A percentile compares a stretch with the other conserved stretches of the same genome.
Evolutionary conservation across 2,888 invertebrate species (phyloP).

Genomic region (Kuschelorhynchus macadamiae): DNA sequence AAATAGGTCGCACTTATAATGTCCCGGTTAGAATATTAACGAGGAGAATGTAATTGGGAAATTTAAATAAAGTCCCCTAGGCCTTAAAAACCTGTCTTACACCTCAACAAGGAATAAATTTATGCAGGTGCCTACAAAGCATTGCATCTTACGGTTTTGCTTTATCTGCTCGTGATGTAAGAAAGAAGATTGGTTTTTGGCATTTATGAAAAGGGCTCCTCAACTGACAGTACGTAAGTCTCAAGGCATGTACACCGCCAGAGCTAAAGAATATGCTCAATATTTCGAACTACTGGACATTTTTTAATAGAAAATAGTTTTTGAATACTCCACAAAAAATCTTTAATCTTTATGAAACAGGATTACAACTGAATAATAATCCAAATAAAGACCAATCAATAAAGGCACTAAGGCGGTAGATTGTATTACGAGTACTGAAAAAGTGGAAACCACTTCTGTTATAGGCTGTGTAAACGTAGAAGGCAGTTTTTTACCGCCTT

Average conservation of each 20-base stretch:
- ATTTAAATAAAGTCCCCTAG: too few relatives aligned
- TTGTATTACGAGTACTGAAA: not conserved
- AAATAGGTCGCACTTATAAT: too few relatives aligned
- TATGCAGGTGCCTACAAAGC: too few relatives aligned
- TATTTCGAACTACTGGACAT: slow-evolving; percentile 35
- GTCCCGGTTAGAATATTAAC: too few relatives aligned
- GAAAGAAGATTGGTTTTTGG: too few relatives aligned
- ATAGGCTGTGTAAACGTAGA: slow-evolving; percentile 36
- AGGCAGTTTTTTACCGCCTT: not conserved
- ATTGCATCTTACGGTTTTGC: too few relatives aligned
- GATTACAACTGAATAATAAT: slow-evolving; percentile 32
- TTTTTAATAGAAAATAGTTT: slow-evolving; percentile 31
- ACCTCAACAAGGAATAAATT: too few relatives aligned
- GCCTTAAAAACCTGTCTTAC: too few relatives aligned
- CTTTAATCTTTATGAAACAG: slow-evolving; percentile 36
- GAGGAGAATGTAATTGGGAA: too few relatives aligned
- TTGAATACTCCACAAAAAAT: slow-evolving; percentile 40
- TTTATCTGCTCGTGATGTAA: too few relatives aligned
- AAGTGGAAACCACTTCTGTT: not conserved
- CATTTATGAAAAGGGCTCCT: slow-evolving; percentile 7
- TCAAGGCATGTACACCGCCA: too few relatives aligned
- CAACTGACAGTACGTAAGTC: too few relatives aligned
- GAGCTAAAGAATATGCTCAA: not conserved
- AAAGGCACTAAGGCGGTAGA: slow-evolving; percentile 9
- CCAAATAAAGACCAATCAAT: slow-evolving; percentile 20